Conservation (phyloP, 2,113 vertebrate species). For the Cochlearius cochlearius region DNA sequence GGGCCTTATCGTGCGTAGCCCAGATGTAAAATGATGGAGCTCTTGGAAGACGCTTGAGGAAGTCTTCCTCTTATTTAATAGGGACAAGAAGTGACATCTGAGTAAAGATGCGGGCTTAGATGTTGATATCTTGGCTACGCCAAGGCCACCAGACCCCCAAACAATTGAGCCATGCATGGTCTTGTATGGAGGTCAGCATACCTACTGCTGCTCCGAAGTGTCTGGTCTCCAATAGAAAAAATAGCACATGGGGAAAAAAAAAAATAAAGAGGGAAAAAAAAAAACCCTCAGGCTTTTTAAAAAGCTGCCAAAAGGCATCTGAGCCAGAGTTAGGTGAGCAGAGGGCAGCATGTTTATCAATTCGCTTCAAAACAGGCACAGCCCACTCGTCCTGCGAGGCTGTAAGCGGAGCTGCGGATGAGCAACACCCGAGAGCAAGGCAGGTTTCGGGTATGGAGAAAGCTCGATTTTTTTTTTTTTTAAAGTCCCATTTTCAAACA, state of each 20-base stretch:
- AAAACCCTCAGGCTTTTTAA: background rate
- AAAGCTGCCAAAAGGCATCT: background rate
- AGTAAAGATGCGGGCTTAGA: background rate
- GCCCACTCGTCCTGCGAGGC: background rate
- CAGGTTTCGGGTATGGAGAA: background rate
- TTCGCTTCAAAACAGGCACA: background rate
- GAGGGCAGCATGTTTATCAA: background rate
- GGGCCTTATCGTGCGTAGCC: background rate
- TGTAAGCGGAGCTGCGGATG: background rate
- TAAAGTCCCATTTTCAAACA: background rate
- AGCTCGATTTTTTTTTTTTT: background rate
- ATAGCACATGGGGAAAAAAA: background rate
- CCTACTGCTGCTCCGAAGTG: background rate
- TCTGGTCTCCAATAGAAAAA: background rate
- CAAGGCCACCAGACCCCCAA: background rate
- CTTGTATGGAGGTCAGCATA: background rate
- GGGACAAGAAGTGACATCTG: background rate
- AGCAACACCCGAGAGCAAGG: background rate
- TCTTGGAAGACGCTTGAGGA: background rate
- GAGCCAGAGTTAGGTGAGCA: background rate
- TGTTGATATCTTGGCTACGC: fast-evolving
- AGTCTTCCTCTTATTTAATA: background rate
- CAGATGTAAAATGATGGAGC: background rate
- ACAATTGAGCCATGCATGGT: background rate
- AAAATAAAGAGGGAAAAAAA: too few species aligned